Evolutionary conservation across 2,888 invertebrate genomes (phyloP), one percentile per base, ranked within the genome.

Genomic region (Pyrochroa serraticornis): DNA sequence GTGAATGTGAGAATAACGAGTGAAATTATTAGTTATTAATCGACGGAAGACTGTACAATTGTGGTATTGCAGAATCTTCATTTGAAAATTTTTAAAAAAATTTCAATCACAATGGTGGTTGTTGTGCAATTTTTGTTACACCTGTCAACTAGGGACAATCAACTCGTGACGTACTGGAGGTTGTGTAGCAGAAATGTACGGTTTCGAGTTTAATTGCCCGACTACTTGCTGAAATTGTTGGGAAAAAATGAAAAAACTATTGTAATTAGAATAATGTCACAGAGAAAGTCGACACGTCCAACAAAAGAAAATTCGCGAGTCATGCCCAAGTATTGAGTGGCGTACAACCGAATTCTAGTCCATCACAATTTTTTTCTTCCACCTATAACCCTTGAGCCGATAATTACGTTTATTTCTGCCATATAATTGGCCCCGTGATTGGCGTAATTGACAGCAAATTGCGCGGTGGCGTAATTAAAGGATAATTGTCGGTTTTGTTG

Each of bases 1-100:
- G 50, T 50, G 50, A 50, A 50, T 50, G 50, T 50, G 43, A 50
- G 34, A 43, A 50, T 42, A 50, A 22, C 22, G 2, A 5, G 22
- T 22, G 50, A 50, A 50, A 50, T 50, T 50, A 50, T 31, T 37
- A 47, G 8, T 35, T 42, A 50, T 49, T 34, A 47, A 22, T 22
- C 22, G 22, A 5, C 22, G 22, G 22, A 22, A 22, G 22, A 22
- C 5, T 22, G 22, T 22, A 22, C 22, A 22, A 22, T 22, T 22
- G 22, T 22, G 22, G 3, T 22, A 5, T 22, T 22, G 22, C 22
- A 22, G 22, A 22, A 22, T 2, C 22, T 22, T 22, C 22, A 3
- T 22, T 22, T 22, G 3, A 22, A 22, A 5, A 22, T 3, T 3
- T 22, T 22, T 22, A 3, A 22, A 22, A 22, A 22, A 22, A 3